Evolutionary conservation across 2,888 invertebrate species (phyloP), one percentile per base, ranked within the genome.

Genomic region (Bibio marci): DNA sequence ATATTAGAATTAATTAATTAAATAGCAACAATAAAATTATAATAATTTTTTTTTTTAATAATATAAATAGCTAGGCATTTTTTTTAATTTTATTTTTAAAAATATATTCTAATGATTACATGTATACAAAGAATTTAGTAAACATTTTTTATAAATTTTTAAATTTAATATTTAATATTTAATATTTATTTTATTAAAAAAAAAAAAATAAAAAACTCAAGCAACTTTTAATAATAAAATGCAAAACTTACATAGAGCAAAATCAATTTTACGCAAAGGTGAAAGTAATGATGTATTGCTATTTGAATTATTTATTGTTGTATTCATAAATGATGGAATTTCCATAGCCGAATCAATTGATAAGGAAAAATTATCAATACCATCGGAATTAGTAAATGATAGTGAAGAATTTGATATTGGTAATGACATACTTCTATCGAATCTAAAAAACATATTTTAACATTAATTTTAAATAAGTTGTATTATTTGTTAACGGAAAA

Each of bases 171-270:
- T n/a, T n/a, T n/a, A n/a, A n/a, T n/a, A n/a, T n/a, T n/a, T n/a
- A n/a, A n/a, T n/a, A n/a, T n/a, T n/a, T n/a, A n/a, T n/a, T n/a
- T n/a, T n/a, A n/a, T n/a, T n/a, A n/a, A n/a, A n/a, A n/a, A n/a
- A n/a, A n/a, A n/a, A n/a, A n/a, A n/a, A n/a, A n/a, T n/a, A n/a
- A n/a, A n/a, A n/a, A n/a, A n/a, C n/a, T n/a, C n/a, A n/a, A n/a
- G n/a, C n/a, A n/a, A n/a, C n/a, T n/a, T n/a, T n/a, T 35, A 19
- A 36, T 35, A 10, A 36, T 37, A 41, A 38, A 27, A 34, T 35
- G 30, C 37, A 47, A 50, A 48, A 68, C 85, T 85, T 77, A 86
- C 86, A 86, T 56, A 85, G 67, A 44, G 82, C 80, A 58, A 83
- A 76, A 56, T 86, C 85, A 80, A 83, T 83, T 59, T 80, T 78